These are phyloP conservation scores for Armadillidium nasatum DNA, from an alignment of 1,140 invertebrate genomes.

Conservation along the genomic window DNA sequence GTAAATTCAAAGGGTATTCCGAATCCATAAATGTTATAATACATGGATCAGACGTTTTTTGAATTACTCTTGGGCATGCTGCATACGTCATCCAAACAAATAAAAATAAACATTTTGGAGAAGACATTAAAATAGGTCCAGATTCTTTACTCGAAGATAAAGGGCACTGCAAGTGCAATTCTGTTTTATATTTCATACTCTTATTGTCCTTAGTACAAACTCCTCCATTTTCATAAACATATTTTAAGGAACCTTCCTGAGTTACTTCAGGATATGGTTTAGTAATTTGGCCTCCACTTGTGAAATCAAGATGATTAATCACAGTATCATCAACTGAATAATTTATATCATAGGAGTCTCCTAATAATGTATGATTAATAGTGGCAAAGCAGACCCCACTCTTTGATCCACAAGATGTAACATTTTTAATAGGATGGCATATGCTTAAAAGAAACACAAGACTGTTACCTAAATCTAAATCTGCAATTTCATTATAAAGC, in stretches of 20 bases:
- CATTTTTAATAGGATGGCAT: conserved; percentile 23
- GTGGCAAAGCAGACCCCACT: conserved; percentile 21
- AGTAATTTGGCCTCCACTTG: neutral
- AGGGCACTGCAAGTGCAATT: conserved; percentile 16
- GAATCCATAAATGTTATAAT: conserved; percentile 19
- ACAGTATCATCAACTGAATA: neutral
- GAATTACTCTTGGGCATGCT: neutral
- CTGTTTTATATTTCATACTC: conserved; percentile 16
- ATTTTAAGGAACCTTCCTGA: conserved; percentile 22
- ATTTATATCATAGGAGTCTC: conserved; percentile 3
- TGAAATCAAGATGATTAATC: conserved; percentile 4
- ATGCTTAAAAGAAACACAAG: conserved; percentile 18
- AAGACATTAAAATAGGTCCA: conserved; percentile 21
- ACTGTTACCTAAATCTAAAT: conserved; percentile 18
- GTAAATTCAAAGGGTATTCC: conserved; percentile 22
- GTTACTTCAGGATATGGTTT: neutral
- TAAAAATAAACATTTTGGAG: conserved; percentile 10
- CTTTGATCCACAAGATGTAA: neutral
- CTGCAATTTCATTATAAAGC: conserved; percentile 12
- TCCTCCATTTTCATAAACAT: conserved; percentile 20
- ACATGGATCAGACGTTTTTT: conserved; percentile 1
- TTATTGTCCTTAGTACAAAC: conserved; percentile 6
- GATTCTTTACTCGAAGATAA: neutral
- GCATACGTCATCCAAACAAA: conserved; percentile 27
- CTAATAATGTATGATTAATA: neutral